Base-by-base conservation (phyloP, 1,140 invertebrate genomes). In the Drosophila tropicalis region DNA sequence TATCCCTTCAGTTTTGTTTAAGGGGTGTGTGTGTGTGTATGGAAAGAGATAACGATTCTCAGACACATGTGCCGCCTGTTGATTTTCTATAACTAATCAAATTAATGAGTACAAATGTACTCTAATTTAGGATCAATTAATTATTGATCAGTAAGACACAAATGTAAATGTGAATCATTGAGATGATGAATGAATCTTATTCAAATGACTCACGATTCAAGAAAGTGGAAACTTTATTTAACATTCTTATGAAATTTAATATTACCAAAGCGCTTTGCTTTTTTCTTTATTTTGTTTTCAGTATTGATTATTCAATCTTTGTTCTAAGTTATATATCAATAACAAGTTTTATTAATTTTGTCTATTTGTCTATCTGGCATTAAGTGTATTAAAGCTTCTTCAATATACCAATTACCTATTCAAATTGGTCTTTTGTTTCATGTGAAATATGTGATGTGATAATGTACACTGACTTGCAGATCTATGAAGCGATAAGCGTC, bases 391-490 rank as follows among this genome's bases (percentile, higher is more conserved):
- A 29, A 29, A 29, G 29, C 29, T 29, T 29, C 29, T 29, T 29
- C 29, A 5, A 5, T 39, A 39, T 13, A 13, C 12, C 4, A 5
- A 15, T 6, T 6, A n/a, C 5, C 7, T 17, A 47, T 47, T 51
- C 44, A 22, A 22, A 51, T 51, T 51, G 2, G 44, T 9, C 44
- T 6, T 51, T 12, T 9, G 19, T 51, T 51, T 51, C 7, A 10
- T 51, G 19, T 51, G 17, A 19, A 51, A 22, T 22, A 22, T 29
- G 5, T 51, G 17, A 51, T 51, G 17, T 51, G 44, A 51, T 51
- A 51, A 51, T 22, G 44, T 51, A 51, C 17, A 51, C 44, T 51
- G 44, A 51, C 44, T 51, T 51, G 44, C 44, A 51, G 44, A 51
- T 51, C 19, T 22, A 22, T 22, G 9, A 15, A 12, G 17, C 7